Evolutionary conservation across 1,140 invertebrate genomes (phyloP), one percentile per base, ranked within the genome.

Genomic region (Drosophila parabipectinata): DNA sequence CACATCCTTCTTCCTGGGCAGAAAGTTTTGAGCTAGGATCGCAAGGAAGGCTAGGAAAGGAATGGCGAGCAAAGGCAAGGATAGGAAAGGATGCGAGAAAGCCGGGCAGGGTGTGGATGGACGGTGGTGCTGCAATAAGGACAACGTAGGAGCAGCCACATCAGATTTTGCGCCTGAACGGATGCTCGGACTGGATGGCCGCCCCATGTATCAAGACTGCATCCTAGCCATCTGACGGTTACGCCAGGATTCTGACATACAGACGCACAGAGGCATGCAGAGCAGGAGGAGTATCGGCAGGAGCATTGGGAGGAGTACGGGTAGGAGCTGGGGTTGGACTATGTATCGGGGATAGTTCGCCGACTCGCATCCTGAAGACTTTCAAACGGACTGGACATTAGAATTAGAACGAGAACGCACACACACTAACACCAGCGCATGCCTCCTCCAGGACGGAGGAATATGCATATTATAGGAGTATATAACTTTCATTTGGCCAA

Each of bases 401-500:
- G 61, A 75, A 75, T 75, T 75, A 75, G 72, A 75, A 75, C 72
- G 72, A 75, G 72, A 60, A 61, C 72, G 55, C 72, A 72, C 60
- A 41, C 39, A 41, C 4, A 37, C 34, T 37, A 37, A 6, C 41
- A 79, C 61, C 59, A 45, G 56, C 47, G 41, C 53, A 76, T 54
- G 67, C 59, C 64, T 64, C 60, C 62, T 61, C 67, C 18, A 10
- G 15, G n/a, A 18, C 14, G 41, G 7, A 51, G 63, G 48, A 77
- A 81, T 85, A 85, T 77, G 72, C 80, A 85, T 84, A 64, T 85
- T 85, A 51, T 51, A 32, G 45, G 59, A 67, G 81, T 85, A 85
- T 84, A 85, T 84, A 75, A 85, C 75, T 44, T 44, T 44, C 41
- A 44, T 44, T 44, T 44, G 41, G 41, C 41, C n/a, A 14, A 44